Evolutionary conservation across 2,888 invertebrate genomes (phyloP).

Genomic region (Hypolimnas misippus): DNA sequence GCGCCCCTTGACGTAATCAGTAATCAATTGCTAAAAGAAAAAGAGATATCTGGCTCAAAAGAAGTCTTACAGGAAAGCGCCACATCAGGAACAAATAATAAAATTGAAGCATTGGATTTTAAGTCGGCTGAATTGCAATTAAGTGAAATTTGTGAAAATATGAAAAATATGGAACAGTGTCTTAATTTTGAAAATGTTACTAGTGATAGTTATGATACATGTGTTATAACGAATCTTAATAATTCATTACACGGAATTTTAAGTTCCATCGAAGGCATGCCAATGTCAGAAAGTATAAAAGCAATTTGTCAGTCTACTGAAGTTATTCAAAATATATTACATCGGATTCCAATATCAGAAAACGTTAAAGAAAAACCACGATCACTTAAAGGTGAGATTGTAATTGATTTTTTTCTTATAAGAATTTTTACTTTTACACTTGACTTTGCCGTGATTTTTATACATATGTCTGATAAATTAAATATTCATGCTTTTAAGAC

Average conservation of each 20-base stretch:
- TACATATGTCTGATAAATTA: background rate
- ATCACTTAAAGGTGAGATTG: slow-evolving; percentile 58
- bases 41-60: background rate
- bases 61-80: background rate
- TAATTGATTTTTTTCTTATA: too few relatives aligned
- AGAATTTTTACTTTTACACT: too few relatives aligned
- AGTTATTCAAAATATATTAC: slow-evolving; percentile 60
- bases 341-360: slow-evolving; percentile 52
- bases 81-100: background rate
- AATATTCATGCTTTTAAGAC: too few relatives aligned
- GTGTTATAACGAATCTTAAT: slow-evolving; percentile 62
- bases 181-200: slow-evolving; percentile 51
- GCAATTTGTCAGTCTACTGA: slow-evolving; percentile 59
- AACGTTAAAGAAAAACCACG: slow-evolving; percentile 45
- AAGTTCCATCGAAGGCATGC: slow-evolving; percentile 57
- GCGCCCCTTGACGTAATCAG: background rate
- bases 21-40: background rate
- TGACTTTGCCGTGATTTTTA: background rate
- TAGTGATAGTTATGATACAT: slow-evolving; percentile 56
- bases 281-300: slow-evolving; percentile 50
- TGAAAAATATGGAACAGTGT: slow-evolving; percentile 66
- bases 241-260: slow-evolving; percentile 66
- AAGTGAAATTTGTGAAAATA: slow-evolving; percentile 63
- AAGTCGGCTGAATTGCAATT: slow-evolving; percentile 42
- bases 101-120: background rate